These are phyloP conservation scores for Pomatorhinus ruficollis DNA, from an alignment of 2,113 vertebrate genomes.

Conservation along the genomic window DNA sequence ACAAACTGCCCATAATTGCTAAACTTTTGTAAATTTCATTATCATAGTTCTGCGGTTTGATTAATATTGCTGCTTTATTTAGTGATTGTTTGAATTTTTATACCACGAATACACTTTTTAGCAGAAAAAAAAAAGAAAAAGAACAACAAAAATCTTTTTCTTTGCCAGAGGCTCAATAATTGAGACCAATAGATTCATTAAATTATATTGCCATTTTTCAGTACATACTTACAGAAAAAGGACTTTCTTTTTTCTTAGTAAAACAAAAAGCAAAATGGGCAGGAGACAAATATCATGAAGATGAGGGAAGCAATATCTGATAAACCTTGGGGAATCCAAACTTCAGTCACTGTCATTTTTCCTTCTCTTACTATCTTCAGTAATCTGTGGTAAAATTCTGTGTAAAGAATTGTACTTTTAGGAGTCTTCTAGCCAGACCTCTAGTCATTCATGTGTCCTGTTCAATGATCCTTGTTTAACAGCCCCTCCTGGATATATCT, in stretches of 20 bases:
- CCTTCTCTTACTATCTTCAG: not conserved
- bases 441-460: not conserved
- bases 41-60: not conserved
- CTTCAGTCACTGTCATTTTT: not conserved
- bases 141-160: not conserved
- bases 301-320: not conserved
- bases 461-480: constrained; percentile 26
- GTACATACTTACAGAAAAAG: not conserved
- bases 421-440: not conserved
- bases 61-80: not conserved
- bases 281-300: not conserved
- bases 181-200: not conserved
- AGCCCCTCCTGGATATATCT: not conserved
- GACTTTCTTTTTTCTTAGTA: not conserved
- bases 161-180: not conserved
- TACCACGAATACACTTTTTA: not conserved
- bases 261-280: not conserved
- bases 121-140: too few species aligned
- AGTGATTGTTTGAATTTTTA: not conserved
- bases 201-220: not conserved
- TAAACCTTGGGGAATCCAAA: not conserved
- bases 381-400: not conserved
- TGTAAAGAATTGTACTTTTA: not conserved
- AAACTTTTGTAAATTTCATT: not conserved
- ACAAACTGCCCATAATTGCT: accelerated